Evolutionary conservation across 1,140 invertebrate species (phyloP), one percentile per base, ranked within the genome.

Genomic region (Apis florea): DNA sequence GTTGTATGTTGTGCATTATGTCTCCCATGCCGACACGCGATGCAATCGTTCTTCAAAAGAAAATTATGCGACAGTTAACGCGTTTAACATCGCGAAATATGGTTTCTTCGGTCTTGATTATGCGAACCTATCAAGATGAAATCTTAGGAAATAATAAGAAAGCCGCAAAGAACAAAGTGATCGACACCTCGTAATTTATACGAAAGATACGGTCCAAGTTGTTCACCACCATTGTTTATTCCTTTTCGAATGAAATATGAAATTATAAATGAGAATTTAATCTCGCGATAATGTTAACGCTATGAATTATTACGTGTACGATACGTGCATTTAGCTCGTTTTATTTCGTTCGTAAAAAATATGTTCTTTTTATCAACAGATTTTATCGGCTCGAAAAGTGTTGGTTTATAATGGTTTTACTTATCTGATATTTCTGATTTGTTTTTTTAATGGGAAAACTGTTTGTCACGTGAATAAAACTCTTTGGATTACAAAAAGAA

Each of bases 41-140:
- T 73, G 59, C 31, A 66, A 79, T 79, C 78, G 69, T 79, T 79
- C 78, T 64, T 79, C 78, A 79, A 64, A 53, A 64, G 78, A 79
- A 79, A 79, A 79, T 79, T 79, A 63, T 59, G 69, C 78, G 69
- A 79, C 59, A 79, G 59, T 79, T 79, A 72, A 79, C 78, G 59
- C 78, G 69, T 70, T 24, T 19, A 11, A 59, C 64, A 64, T 72
- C 56, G 26, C 70, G 24, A 13, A 1, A 49, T n/a, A 12, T 24
- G 10, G 21, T 15, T 13, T 19, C 31, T 21, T 17, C 11, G 12
- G 51, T 79, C 51, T 64, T 64, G 69, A 79, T 79, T 73, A 73
- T 69, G 69, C 26, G 78, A 49, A 59, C 69, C 69, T 59, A 79
- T 79, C 59, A 64, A 73, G 58, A 64, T 49, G 58, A 24, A 24